phyloP scores from a whole-genome alignment of 2,797 vertebrate species.

The Simalia tracyae region DNA sequence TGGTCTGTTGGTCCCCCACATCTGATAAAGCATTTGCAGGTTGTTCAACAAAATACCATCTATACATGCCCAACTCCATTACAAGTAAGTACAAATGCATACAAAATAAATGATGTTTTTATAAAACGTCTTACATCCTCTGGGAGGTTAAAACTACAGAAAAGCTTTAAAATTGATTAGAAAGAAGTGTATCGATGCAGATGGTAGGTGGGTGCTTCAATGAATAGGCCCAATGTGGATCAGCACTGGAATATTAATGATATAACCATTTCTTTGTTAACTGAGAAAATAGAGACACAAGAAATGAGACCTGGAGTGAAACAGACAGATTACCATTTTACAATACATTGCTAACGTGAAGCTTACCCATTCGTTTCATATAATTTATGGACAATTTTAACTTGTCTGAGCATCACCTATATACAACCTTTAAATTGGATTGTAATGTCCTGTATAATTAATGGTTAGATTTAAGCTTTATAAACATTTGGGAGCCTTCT shows the following conservation, averaged over 20 bases:
- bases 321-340: neutral
- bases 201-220: neutral
- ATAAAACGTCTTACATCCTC: neutral
- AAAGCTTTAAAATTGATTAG: neutral
- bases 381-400: neutral
- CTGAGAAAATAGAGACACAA: neutral
- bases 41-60: slow-evolving; percentile 89
- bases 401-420: neutral
- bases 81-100: slow-evolving; percentile 76
- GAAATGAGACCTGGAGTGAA: too few relatives aligned
- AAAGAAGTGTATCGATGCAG: neutral
- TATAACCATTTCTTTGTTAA: neutral
- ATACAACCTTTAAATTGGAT: neutral
- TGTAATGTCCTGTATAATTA: neutral
- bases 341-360: neutral
- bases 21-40: slow-evolving; percentile 92
- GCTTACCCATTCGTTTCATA: neutral
- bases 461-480: neutral
- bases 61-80: slow-evolving; percentile 92
- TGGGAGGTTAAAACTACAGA: neutral
- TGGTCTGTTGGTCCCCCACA: slow-evolving; percentile 92
- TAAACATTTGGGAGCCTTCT: neutral
- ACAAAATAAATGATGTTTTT: slow-evolving; percentile 11
- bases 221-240: neutral
- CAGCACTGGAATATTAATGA: neutral